phyloP scores from a whole-genome alignment of 2,113 vertebrate species.

The Mustelus asterias region DNA sequence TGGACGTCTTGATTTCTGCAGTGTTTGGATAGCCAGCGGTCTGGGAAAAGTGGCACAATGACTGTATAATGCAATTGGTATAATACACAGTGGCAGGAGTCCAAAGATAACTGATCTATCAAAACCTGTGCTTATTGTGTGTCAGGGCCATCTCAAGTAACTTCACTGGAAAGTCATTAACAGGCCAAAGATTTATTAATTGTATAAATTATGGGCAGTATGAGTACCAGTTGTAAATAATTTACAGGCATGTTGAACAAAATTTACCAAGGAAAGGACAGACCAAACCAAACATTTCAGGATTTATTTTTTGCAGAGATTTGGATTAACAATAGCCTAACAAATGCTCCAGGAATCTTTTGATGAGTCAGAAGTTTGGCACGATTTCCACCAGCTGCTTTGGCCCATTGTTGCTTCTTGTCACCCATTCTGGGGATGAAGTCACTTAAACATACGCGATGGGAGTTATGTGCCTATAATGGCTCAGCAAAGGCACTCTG shows the following conservation, averaged over 20 bases:
- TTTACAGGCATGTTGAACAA: neutral
- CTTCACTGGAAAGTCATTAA: slow-evolving; percentile 25
- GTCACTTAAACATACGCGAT: neutral
- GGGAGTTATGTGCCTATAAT: neutral
- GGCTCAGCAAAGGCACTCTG: neutral
- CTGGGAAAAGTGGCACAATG: neutral
- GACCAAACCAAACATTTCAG: neutral
- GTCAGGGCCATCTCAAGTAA: neutral
- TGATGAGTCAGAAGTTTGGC: neutral
- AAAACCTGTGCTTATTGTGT: neutral
- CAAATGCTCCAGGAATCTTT: neutral
- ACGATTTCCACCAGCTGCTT: neutral
- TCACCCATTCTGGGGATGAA: neutral
- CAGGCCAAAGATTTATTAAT: neutral
- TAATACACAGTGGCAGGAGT: neutral
- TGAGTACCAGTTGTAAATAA: neutral
- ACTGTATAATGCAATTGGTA: neutral
- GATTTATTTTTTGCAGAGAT: neutral
- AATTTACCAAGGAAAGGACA: neutral
- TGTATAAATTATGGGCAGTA: neutral
- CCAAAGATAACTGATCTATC: slow-evolving; percentile 16
- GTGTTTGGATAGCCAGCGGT: neutral
- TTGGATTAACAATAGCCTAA: neutral
- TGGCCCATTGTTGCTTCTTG: neutral
- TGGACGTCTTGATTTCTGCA: neutral